Percentiles rank a stretch among this genome's conserved stretches.
Evolutionary conservation across 2,888 invertebrate genomes (phyloP).

Genomic region (Mylabris sibirica): DNA sequence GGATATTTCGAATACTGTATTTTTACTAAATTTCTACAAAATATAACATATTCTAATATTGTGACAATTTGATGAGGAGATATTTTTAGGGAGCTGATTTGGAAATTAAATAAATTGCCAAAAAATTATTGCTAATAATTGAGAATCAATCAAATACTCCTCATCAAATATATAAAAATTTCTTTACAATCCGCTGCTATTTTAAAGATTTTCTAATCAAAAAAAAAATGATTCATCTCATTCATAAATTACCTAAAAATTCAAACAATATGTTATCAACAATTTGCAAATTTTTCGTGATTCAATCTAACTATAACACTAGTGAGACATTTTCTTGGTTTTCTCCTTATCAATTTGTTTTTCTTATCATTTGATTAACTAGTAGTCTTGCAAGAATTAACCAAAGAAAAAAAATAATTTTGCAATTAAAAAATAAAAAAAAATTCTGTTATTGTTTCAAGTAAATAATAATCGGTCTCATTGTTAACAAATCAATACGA

Average conservation of each 20-base stretch:
- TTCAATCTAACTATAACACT: constrained; percentile 34
- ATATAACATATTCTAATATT: constrained; percentile 30
- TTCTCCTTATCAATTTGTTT: background rate
- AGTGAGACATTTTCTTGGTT: constrained; percentile 31
- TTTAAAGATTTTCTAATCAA: constrained; percentile 1
- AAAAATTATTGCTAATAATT: constrained; percentile 5
- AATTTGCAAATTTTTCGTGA: constrained; percentile 44
- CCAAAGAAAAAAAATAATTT: constrained; percentile 21
- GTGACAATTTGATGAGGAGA: constrained; percentile 20
- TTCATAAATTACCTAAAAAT: constrained; percentile 33
- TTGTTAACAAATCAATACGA: constrained; percentile 5
- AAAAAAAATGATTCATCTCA: background rate
- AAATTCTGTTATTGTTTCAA: constrained; percentile 21
- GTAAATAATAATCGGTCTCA: background rate
- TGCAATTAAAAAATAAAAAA: constrained; percentile 8
- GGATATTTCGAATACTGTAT: constrained; percentile 50
- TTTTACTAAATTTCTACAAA: constrained; percentile 51
- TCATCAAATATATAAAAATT: background rate
- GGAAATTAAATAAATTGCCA: background rate
- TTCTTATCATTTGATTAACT: background rate
- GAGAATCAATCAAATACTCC: background rate
- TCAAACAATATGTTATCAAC: constrained; percentile 43
- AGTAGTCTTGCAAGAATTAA: constrained; percentile 26
- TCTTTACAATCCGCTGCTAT: constrained; percentile 1
- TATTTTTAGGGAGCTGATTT: background rate